phyloP scores from a whole-genome alignment of 2,888 invertebrate genomes.

The Scrobipalpa atriplicella region DNA sequence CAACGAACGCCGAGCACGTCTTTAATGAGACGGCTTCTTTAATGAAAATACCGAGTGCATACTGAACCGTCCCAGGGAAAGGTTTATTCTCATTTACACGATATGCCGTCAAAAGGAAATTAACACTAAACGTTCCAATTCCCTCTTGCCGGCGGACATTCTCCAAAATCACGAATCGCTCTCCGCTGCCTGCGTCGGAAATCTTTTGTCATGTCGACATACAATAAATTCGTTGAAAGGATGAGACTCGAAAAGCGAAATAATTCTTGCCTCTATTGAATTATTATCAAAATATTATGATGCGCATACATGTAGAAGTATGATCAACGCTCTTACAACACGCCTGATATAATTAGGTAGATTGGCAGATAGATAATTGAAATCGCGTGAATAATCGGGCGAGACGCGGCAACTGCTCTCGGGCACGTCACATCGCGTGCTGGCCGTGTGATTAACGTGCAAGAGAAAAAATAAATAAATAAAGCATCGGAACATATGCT shows the following conservation, averaged over 20 bases:
- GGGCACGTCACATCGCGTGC: constrained; percentile 70
- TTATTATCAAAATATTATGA: neutral
- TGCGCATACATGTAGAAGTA: constrained; percentile 14
- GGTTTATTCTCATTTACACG: constrained; percentile 26
- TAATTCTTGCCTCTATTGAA: constrained; percentile 1
- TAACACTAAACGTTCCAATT: constrained; percentile 23
- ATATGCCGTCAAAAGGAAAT: constrained; percentile 29
- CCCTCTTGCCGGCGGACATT: constrained; percentile 17
- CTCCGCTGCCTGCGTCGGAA: neutral
- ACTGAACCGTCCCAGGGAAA: constrained; percentile 47
- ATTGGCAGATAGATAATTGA: constrained; percentile 64
- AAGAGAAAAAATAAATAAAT: constrained; percentile 47
- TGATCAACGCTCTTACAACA: constrained; percentile 38
- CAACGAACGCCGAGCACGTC: constrained; percentile 63
- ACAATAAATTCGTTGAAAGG: constrained; percentile 10
- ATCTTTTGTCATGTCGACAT: constrained; percentile 18
- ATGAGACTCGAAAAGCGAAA: constrained; percentile 2
- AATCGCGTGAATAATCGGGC: constrained; percentile 64
- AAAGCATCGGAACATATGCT: constrained; percentile 53
- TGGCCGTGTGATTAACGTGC: constrained; percentile 44
- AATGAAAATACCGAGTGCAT: constrained; percentile 73
- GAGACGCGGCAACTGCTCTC: constrained; percentile 54
- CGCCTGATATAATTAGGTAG: constrained; percentile 58
- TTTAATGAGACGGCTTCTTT: constrained; percentile 78
- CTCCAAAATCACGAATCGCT: constrained; percentile 21